phyloP scores from a whole-genome alignment of 64 coral and sea anemone species.

The Platygyra sinensis region DNA sequence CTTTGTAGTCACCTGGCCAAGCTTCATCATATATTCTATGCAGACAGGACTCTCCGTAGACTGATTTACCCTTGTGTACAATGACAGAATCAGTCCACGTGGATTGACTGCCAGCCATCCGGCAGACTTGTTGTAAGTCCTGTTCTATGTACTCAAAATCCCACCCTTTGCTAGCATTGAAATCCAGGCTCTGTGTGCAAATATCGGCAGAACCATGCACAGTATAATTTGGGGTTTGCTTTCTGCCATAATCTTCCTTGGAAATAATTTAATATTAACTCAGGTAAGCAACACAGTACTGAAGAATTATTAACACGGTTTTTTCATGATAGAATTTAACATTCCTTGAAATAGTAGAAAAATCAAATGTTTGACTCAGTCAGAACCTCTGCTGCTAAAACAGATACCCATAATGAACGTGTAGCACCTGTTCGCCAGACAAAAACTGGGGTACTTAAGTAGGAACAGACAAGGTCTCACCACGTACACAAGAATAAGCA shows the following conservation, averaged over 20 bases:
- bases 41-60: conserved; percentile 65
- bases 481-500: no score
- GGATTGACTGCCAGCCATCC: conserved; percentile 61
- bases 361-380: no score
- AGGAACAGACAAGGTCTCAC: no score
- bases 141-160: conserved; percentile 68
- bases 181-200: conserved; percentile 64
- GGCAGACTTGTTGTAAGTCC: conserved; percentile 56
- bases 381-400: no score
- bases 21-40: conserved; percentile 62
- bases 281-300: no score
- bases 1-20: not conserved
- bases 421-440: no score
- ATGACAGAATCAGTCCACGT: conserved; percentile 47
- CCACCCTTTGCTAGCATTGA: conserved; percentile 43
- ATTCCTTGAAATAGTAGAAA: no score
- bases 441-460: no score
- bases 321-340: no score
- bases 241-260: not conserved
- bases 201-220: conserved; percentile 73
- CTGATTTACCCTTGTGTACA: conserved; percentile 30
- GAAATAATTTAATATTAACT: not conserved
- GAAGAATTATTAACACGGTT: no score
- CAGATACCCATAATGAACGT: no score
- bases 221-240: conserved; percentile 57